phyloP scores from a whole-genome alignment of 2,888 invertebrate genomes.

The Sericinus montela region DNA sequence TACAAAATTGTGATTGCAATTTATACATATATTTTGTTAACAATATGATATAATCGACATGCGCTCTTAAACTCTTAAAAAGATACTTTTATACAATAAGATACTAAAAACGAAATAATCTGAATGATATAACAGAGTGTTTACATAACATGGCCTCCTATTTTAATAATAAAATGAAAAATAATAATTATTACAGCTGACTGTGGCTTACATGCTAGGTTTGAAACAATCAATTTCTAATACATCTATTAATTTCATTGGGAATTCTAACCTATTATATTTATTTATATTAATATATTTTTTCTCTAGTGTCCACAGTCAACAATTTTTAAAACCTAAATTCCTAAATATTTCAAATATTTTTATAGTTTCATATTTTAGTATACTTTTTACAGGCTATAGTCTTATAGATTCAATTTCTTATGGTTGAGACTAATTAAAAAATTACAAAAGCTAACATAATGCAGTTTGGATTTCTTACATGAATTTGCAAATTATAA shows the following conservation, averaged over 20 bases:
- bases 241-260: slow-evolving; percentile 12
- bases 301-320: slow-evolving; percentile 11
- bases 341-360: slow-evolving; percentile 33
- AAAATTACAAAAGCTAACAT: slow-evolving; percentile 15
- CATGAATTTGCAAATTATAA: too few relatives aligned
- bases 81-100: slow-evolving; percentile 62
- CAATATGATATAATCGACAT: slow-evolving; percentile 77
- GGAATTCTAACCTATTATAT: slow-evolving; percentile 5
- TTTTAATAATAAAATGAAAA: slow-evolving; percentile 32
- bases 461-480: too few relatives aligned
- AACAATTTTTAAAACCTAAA: slow-evolving; percentile 41
- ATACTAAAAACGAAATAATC: slow-evolving; percentile 34
- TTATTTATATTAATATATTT: not conserved
- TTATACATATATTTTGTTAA: slow-evolving; percentile 79
- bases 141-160: slow-evolving; percentile 38
- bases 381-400: slow-evolving; percentile 58
- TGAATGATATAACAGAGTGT: slow-evolving; percentile 30
- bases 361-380: slow-evolving; percentile 40
- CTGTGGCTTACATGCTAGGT: slow-evolving; percentile 21
- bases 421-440: slow-evolving; percentile 19
- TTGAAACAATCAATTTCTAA: slow-evolving; percentile 23
- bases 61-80: slow-evolving; percentile 67
- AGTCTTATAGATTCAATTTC: slow-evolving; percentile 41
- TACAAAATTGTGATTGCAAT: slow-evolving; percentile 46
- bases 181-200: slow-evolving; percentile 25